Evolutionary conservation across 2,888 invertebrate species (phyloP).

Genomic region (Anoncus sp.): DNA sequence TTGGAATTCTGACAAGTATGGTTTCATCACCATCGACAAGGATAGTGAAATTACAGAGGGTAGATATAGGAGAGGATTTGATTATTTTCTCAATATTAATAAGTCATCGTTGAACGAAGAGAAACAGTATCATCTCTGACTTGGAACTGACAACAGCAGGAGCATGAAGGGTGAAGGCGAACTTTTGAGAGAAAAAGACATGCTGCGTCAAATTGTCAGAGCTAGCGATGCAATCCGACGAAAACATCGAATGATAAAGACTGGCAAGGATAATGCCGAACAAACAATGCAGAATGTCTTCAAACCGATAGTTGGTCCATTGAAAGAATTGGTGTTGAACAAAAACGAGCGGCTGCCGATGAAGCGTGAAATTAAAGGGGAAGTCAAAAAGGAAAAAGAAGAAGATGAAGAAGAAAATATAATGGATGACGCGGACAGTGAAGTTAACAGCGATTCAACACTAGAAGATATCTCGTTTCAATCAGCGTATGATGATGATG

Average conservation of each 20-base stretch:
- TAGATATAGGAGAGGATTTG: not conserved
- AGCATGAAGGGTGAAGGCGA: slow-evolving; percentile 62
- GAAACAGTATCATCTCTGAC: slow-evolving; percentile 29
- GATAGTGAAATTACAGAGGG: not conserved
- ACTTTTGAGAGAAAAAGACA: slow-evolving; percentile 47
- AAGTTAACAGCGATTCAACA: not conserved
- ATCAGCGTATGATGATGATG: not conserved
- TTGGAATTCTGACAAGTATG: not conserved
- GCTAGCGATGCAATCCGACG: slow-evolving; percentile 55
- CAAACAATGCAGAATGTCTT: slow-evolving; percentile 29
- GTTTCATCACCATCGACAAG: not conserved
- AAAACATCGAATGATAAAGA: slow-evolving; percentile 52
- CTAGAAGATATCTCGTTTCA: not conserved
- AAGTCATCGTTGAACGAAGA: slow-evolving; percentile 69
- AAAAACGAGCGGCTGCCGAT: not conserved
- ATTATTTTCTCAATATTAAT: slow-evolving; percentile 60
- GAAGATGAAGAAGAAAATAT: not conserved
- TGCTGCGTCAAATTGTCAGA: slow-evolving; percentile 43
- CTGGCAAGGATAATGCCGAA: slow-evolving; percentile 22
- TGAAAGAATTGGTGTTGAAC: slow-evolving; percentile 10
- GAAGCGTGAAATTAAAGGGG: not conserved
- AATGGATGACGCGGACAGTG: not conserved
- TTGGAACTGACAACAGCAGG: slow-evolving; percentile 56
- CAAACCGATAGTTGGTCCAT: slow-evolving; percentile 35
- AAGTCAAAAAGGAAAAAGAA: slow-evolving; percentile 8